Evolutionary conservation across 2,888 invertebrate species (phyloP).

Genomic region (Trachelus tabidus): DNA sequence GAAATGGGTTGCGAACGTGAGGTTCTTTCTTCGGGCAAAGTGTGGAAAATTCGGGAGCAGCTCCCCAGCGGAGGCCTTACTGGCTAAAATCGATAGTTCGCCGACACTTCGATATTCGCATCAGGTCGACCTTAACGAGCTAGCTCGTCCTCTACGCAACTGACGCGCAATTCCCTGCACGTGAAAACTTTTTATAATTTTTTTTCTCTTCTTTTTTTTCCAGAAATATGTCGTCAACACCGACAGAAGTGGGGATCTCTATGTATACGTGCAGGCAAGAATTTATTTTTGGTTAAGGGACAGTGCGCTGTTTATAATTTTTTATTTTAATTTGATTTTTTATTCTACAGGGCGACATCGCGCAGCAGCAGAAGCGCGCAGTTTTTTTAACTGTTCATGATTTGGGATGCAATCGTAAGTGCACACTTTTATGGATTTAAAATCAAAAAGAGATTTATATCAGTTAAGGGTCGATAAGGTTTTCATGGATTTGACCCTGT

Average conservation of each 20-base stretch:
- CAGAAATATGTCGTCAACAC: slow-evolving; percentile 83
- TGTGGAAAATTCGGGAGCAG: too few relatives aligned
- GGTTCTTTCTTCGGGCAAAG: too few relatives aligned
- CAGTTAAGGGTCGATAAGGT: too few relatives aligned
- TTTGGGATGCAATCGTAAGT: slow-evolving; percentile 85
- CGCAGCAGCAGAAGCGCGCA: slow-evolving; percentile 83
- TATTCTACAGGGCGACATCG: slow-evolving; percentile 79
- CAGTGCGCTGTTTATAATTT: not conserved
- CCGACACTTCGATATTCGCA: too few relatives aligned
- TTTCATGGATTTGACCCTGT: too few relatives aligned
- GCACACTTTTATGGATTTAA: slow-evolving; percentile 6
- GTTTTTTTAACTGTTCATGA: slow-evolving; percentile 91
- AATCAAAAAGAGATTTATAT: too few relatives aligned
- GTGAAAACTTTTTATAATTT: not conserved
- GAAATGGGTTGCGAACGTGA: too few relatives aligned
- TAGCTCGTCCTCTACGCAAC: too few relatives aligned
- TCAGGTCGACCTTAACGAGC: too few relatives aligned
- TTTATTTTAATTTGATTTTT: not conserved
- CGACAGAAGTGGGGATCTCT: slow-evolving; percentile 79
- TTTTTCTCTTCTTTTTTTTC: slow-evolving; percentile 65
- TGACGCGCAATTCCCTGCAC: too few relatives aligned
- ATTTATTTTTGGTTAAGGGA: slow-evolving; percentile 3
- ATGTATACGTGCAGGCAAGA: slow-evolving; percentile 81
- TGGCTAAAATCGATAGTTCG: too few relatives aligned
- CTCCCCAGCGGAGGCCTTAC: too few relatives aligned